Percentiles rank a stretch among this genome's conserved stretches.
Evolutionary conservation across 2,797 vertebrate species (phyloP).

Genomic region (Macroramphosus scolopax): DNA sequence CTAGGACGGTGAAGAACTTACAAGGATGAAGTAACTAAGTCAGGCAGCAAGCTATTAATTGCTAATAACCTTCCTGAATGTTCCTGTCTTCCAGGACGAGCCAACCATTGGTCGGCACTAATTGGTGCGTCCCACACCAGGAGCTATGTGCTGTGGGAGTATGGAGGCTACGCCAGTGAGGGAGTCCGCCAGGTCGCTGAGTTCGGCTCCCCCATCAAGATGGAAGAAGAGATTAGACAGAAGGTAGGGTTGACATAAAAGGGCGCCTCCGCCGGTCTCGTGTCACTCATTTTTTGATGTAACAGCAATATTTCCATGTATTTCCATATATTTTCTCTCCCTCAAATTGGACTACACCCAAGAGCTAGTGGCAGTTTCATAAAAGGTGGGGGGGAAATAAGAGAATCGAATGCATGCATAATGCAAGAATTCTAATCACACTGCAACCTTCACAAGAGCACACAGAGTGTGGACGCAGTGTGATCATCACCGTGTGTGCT

Average conservation of each 20-base stretch:
- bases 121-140: slow-evolving; percentile 95
- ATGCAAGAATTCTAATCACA: neutral
- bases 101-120: slow-evolving; percentile 98
- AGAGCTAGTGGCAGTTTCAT: neutral
- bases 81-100: slow-evolving; percentile 78
- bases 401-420: neutral
- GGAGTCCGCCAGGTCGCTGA: slow-evolving; percentile 96
- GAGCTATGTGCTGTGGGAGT: slow-evolving; percentile 94
- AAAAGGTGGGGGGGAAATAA: too few species aligned
- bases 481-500: slow-evolving; percentile 12
- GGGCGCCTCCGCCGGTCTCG: neutral
- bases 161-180: slow-evolving; percentile 91
- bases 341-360: neutral
- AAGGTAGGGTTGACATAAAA: slow-evolving; percentile 77
- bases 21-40: too few species aligned
- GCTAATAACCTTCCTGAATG: too few species aligned
- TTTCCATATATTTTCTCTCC: neutral
- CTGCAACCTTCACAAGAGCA: neutral
- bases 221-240: slow-evolving; percentile 98
- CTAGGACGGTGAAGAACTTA: too few species aligned
- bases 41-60: too few species aligned
- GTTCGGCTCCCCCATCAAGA: slow-evolving; percentile 93
- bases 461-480: neutral
- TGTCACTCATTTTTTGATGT: neutral
- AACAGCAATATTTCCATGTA: neutral